Evolutionary conservation across 2,888 invertebrate genomes (phyloP), one percentile per base, ranked within the genome.

Genomic region (Electrophaes corylata): DNA sequence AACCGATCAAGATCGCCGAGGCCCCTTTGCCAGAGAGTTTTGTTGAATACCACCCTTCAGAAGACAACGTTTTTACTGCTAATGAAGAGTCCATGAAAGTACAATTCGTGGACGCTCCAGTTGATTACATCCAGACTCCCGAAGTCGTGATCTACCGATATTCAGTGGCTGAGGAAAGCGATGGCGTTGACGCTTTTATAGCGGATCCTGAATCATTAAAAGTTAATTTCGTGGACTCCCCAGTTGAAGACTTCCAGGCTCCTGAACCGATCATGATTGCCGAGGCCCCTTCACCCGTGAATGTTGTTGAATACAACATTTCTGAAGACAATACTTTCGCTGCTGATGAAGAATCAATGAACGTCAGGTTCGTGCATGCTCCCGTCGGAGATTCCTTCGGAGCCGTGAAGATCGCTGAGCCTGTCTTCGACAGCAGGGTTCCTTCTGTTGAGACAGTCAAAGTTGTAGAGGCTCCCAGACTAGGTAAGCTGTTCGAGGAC

Each of bases 401-500:
- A 2, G 19, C 29, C 5, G 41, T 47, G 16, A 46, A 8, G 16
- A 19, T 61, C 14, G 51, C 33, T 16, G 51, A 41, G 23, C 50
- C 59, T 1, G 44, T 16, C 37, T 3, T 51, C 26, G 20, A 18
- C 14, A 41, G 18, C 18, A 26, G 8, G 6, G 35, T 44, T 31
- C 45, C 45, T 3, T 12, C 39, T 8, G 18, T 52, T 0, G 43
- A 53, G 3, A 35, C 68, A 6, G 59, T 66, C 3, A 62, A 46
- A 1, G 61, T 70, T 33, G 67, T 62, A 3, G 64, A 67, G 40
- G 41, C 47, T 14, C 61, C 52, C 12, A 40, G 19, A 5, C 53
- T 44, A 18, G 57, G 54, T 41, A 73, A 75, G 46, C 4, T 61
- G 23, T 75, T 56, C 57, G 70, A 65, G 6, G 67, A 75, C 65